Conservation (phyloP, 2,797 vertebrate genomes). For the Aldrovandia affinis region DNA sequence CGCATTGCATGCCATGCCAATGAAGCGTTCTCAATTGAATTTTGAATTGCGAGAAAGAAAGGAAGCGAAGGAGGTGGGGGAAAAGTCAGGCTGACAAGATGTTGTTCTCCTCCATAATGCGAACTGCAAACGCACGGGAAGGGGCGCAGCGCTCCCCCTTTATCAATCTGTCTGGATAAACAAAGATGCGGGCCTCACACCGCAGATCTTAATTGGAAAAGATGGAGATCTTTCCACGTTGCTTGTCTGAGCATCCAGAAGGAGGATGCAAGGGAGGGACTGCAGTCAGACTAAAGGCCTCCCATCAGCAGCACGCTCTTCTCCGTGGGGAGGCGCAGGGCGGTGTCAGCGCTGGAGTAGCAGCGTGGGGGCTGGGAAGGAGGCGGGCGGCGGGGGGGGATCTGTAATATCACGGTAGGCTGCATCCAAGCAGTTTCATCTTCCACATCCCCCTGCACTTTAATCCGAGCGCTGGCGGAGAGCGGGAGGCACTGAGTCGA, state of each 20-base stretch:
- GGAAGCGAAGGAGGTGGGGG: neutral
- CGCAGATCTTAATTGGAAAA: neutral
- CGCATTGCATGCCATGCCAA: neutral
- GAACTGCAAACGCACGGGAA: neutral
- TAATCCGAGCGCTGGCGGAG: neutral
- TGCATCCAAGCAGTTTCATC: constrained; percentile 28
- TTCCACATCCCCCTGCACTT: constrained; percentile 47
- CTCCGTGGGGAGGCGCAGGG: neutral
- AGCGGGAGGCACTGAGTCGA: constrained; percentile 37
- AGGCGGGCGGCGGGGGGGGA: neutral
- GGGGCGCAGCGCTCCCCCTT: neutral
- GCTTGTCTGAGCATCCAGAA: too few relatives aligned
- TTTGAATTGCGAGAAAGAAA: neutral
- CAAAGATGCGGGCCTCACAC: neutral
- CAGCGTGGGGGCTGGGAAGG: neutral
- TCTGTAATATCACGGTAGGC: constrained; percentile 24
- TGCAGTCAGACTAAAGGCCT: neutral
- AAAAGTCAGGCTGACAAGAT: neutral
- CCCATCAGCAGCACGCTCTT: neutral
- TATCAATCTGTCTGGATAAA: constrained; percentile 3
- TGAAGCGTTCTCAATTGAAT: neutral
- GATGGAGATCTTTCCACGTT: too few relatives aligned
- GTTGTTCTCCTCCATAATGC: neutral
- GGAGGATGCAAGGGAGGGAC: neutral
- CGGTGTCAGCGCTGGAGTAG: neutral